phyloP scores from a whole-genome alignment of 2,888 invertebrate genomes.

The Eutolmus rufibarbis region DNA sequence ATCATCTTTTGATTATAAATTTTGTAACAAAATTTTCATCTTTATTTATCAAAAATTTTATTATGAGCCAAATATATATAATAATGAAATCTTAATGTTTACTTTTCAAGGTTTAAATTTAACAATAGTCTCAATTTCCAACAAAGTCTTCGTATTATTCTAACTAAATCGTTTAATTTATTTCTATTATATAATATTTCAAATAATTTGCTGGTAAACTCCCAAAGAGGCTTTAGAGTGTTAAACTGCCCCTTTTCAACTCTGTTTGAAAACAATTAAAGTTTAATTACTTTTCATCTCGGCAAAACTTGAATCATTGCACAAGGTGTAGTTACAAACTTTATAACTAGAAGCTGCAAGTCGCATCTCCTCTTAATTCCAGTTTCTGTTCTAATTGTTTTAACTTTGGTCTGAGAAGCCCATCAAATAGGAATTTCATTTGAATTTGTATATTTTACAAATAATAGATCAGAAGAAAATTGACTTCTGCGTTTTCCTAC shows the following conservation, averaged over 20 bases:
- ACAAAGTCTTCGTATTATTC: too few species aligned
- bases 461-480: not conserved
- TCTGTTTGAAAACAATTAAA: not conserved
- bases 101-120: not conserved
- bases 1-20: too few species aligned
- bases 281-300: not conserved
- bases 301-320: not conserved
- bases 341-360: not conserved
- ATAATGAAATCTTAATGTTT: too few species aligned
- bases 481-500: not conserved
- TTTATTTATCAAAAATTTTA: too few species aligned
- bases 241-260: not conserved
- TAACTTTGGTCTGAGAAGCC: not conserved
- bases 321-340: not conserved
- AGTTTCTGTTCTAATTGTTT: not conserved
- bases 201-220: not conserved
- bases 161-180: not conserved
- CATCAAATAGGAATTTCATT: not conserved
- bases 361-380: not conserved
- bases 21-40: too few species aligned
- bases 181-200: not conserved
- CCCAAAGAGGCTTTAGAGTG: not conserved
- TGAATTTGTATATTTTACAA: not conserved
- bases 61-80: too few species aligned
- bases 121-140: not conserved